phyloP scores from a whole-genome alignment of 2,113 vertebrate species.

The Polypterus bichir region DNA sequence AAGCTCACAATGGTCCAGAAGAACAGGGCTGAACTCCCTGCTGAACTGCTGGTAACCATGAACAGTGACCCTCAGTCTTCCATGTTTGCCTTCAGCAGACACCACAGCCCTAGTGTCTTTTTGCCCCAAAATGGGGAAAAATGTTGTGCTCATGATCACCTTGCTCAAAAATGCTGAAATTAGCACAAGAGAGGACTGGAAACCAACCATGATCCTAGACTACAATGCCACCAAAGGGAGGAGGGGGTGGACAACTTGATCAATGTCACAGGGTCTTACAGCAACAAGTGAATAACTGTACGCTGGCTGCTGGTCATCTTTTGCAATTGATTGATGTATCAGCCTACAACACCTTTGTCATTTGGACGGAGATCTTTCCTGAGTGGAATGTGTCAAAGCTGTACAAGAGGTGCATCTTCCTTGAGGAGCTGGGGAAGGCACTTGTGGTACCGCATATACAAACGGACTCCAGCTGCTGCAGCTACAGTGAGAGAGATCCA shows the following conservation, averaged over 20 bases:
- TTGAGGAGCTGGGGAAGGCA: constrained; percentile 11
- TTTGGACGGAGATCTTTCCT: too few species aligned
- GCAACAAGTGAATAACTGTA: too few species aligned
- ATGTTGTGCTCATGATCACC: constrained; percentile 9
- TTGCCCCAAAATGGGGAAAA: constrained; percentile 7
- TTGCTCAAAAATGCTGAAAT: neutral
- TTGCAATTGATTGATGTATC: too few species aligned
- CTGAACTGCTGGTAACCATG: too few species aligned
- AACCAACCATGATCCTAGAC: constrained; percentile 5
- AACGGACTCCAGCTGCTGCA: constrained; percentile 11
- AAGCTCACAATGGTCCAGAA: too few species aligned
- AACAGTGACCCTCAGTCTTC: too few species aligned
- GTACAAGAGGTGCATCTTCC: constrained; percentile 9
- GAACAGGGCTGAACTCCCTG: too few species aligned
- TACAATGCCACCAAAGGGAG: constrained; percentile 5
- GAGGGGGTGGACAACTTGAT: too few species aligned
- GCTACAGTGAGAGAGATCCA: constrained; percentile 5
- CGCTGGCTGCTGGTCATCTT: too few species aligned
- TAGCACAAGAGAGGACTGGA: neutral
- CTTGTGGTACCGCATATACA: constrained; percentile 8
- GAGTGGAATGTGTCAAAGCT: constrained; percentile 14
- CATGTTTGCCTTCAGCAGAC: constrained; percentile 3
- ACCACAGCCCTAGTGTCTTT: constrained; percentile 9
- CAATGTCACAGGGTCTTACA: too few species aligned
- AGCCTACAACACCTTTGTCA: too few species aligned